A percentile compares a stretch with the other conserved stretches of the same genome.
phyloP scores from a whole-genome alignment of 2,797 vertebrate species.

The Sebastolobus altivelis region DNA sequence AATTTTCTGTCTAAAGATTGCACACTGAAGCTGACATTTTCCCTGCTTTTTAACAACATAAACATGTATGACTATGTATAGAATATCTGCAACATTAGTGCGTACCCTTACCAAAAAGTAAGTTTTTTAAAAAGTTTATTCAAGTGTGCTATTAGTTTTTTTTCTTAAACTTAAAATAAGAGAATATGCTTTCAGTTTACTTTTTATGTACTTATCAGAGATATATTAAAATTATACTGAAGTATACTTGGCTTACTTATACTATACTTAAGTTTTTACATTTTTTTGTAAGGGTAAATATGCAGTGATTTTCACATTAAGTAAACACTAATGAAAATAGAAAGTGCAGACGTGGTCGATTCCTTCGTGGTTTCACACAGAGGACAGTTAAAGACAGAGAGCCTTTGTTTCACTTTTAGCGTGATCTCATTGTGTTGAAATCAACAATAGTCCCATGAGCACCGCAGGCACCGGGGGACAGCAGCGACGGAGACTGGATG shows the following conservation, averaged over 20 bases:
- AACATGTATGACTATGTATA: neutral
- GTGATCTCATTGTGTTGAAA: constrained; percentile 64
- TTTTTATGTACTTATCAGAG: too few species aligned
- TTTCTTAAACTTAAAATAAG: too few species aligned
- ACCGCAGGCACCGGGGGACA: constrained; percentile 40
- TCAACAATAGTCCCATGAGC: constrained; percentile 71
- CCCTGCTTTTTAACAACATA: neutral
- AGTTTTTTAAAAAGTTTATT: too few species aligned
- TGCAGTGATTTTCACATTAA: neutral
- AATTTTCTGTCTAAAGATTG: neutral
- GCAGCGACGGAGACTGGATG: constrained; percentile 52
- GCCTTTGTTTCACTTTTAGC: constrained; percentile 59
- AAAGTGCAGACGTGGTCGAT: neutral
- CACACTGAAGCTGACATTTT: neutral
- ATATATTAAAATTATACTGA: too few species aligned
- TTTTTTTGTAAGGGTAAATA: too few species aligned
- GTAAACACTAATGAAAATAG: neutral
- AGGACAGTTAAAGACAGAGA: constrained; percentile 52
- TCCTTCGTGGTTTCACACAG: constrained; percentile 21
- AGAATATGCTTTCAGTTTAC: too few species aligned
- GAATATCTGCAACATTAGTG: neutral
- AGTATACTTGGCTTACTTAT: too few species aligned
- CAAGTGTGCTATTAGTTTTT: too few species aligned
- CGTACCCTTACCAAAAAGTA: too few species aligned
- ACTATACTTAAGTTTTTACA: too few species aligned